A percentile compares a stretch with the other conserved stretches of the same genome.
These are phyloP conservation scores for Cepaea nemoralis DNA, from an alignment of 1,140 invertebrate genomes.

Conservation along the genomic window DNA sequence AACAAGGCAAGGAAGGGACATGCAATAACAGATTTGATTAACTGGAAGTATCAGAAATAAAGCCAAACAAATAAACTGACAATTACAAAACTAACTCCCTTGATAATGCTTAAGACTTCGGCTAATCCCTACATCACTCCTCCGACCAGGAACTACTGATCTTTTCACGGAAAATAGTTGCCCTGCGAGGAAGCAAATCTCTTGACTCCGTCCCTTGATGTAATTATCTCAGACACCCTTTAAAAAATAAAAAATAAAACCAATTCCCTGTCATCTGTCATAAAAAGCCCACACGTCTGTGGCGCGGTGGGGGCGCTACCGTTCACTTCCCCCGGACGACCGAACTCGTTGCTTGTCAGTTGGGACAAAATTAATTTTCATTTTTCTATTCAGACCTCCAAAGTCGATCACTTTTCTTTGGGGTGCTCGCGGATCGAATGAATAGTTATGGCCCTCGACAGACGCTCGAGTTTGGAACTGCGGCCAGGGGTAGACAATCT, in stretches of 20 bases:
- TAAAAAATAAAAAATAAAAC: constrained; percentile 24
- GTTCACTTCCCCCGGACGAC: not conserved
- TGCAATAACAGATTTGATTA: too few relatives aligned
- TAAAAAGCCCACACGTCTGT: constrained; percentile 27
- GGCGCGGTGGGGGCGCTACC: not conserved
- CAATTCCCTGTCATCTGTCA: constrained; percentile 13
- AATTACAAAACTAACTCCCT: too few relatives aligned
- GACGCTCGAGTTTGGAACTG: constrained; percentile 23
- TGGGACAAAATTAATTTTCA: constrained; percentile 30
- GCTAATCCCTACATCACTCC: too few relatives aligned
- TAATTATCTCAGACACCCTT: constrained; percentile 18
- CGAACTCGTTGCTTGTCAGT: not conserved
- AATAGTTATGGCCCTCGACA: constrained; percentile 21
- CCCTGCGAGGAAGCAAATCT: not conserved
- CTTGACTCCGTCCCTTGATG: constrained; percentile 21
- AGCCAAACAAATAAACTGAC: too few relatives aligned
- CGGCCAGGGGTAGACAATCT: not conserved
- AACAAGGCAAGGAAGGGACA: too few relatives aligned
- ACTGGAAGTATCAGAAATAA: too few relatives aligned
- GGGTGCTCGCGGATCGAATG: not conserved
- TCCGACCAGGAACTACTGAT: not conserved
- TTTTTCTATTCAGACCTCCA: constrained; percentile 13
- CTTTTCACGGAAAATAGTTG: not conserved
- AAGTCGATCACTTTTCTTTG: constrained; percentile 28
- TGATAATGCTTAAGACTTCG: too few relatives aligned